Evolutionary conservation across 2,888 invertebrate species (phyloP), one percentile per base, ranked within the genome.

Genomic region (Chymomyza procnemis): DNA sequence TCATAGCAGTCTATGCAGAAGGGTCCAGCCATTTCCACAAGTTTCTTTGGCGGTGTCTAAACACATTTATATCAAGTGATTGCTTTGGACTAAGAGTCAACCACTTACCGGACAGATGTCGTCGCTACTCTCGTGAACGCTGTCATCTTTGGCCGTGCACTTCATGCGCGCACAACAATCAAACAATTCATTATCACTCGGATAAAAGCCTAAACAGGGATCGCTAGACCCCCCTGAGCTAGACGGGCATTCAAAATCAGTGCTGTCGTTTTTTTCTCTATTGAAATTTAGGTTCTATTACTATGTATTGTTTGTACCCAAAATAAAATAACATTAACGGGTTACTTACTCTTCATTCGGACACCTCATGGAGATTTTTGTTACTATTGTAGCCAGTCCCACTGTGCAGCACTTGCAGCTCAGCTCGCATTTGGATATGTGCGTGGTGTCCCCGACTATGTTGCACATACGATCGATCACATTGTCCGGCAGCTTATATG

Each of bases 391-490:
- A 55, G 62, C 57, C 57, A 78, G 63, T 67, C 78, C 84, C 47
- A 81, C 83, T 6, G 85, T 85, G 48, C 79, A 76, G 21, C 81
- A 84, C 18, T 73, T 73, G 63, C 82, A 76, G 64, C 72, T 75
- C 55, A 83, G 75, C 64, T 85, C 84, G 18, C 85, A 76, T 18
- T 78, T 67, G 54, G 69, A 74, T 0, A 79, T 76, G 22, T 83
- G 76, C 0, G 73, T 59, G 5, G 75, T 65, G 26, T 71, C 75
- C 0, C 68, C 5, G 0, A 57, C 0, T 1, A 69, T 22, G 57
- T 60, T 76, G 9, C 22, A 14, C 46, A 85, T 67, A 6, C 67
- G 67, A 0, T 55, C 9, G 30, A 83, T 69, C 18, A 73, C 65
- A 0, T 71, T 61, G 1, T 71, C 72, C 1, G 85, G 80, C 21